Percentiles rank a stretch among this genome's conserved stretches.
Evolutionary conservation across 92 coral and sea anemone species (phyloP).

Genomic region (Paragorgia papillata): DNA sequence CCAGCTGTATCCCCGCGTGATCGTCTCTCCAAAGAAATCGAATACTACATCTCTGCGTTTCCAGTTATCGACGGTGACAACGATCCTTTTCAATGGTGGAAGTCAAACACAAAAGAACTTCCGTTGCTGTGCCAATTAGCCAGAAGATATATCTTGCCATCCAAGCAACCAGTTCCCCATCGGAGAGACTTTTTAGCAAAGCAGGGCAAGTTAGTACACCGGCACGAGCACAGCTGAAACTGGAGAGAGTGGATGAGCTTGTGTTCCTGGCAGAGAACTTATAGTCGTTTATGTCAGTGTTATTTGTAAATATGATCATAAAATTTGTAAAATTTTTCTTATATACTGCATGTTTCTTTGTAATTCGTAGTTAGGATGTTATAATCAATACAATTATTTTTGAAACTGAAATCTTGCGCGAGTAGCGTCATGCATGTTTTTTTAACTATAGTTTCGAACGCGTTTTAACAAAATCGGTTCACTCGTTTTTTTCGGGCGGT

Average conservation of each 20-base stretch:
- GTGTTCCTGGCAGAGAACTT: conserved; percentile 2
- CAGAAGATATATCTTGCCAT: conserved; percentile 17
- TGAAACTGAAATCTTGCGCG: too few species aligned
- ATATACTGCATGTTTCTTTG: too few species aligned
- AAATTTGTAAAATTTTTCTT: too few species aligned
- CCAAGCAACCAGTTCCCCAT: conserved; percentile 29
- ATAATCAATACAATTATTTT: too few species aligned
- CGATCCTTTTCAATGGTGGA: conserved; percentile 36
- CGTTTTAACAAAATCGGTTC: too few species aligned
- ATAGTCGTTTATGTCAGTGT: neutral
- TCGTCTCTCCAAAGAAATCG: conserved; percentile 10
- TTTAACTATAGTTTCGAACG: too few species aligned
- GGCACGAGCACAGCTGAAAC: conserved; percentile 34
- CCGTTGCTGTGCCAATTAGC: conserved; percentile 11
- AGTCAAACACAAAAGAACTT: neutral
- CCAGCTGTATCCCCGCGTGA: conserved; percentile 5
- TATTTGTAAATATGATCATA: too few species aligned
- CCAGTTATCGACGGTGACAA: conserved; percentile 32
- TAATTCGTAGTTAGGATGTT: too few species aligned
- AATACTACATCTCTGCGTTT: neutral
- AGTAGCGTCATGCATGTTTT: too few species aligned
- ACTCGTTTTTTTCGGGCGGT: too few species aligned
- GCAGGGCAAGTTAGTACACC: conserved; percentile 24
- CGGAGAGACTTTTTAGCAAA: conserved; percentile 27
- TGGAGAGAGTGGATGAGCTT: neutral